phyloP scores from a whole-genome alignment of 2,113 vertebrate species.

The Genyomyrus donnyi region DNA sequence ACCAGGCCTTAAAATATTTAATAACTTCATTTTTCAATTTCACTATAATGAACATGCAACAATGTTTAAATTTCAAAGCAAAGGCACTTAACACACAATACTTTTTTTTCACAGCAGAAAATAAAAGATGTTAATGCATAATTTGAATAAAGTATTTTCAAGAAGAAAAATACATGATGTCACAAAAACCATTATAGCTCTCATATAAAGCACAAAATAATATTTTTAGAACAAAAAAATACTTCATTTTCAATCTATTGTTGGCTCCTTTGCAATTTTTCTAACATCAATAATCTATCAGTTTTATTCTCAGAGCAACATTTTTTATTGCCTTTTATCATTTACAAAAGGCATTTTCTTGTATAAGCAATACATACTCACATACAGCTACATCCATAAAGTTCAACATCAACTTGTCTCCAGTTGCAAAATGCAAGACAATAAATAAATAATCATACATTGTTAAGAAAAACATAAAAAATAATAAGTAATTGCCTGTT shows the following conservation, averaged over 20 bases:
- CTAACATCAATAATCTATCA: background rate
- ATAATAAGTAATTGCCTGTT: background rate
- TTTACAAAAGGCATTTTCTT: background rate
- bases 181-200: background rate
- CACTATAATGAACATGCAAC: slow-evolving; percentile 17
- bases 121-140: background rate
- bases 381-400: background rate
- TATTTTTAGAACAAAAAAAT: background rate
- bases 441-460: background rate
- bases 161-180: background rate
- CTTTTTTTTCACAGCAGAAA: background rate
- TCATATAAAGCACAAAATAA: background rate
- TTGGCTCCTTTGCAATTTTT: background rate
- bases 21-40: background rate
- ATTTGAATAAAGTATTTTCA: slow-evolving; percentile 13
- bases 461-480: background rate
- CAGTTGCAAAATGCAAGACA: background rate
- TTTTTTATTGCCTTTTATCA: background rate
- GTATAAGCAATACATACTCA: background rate
- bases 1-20: background rate
- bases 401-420: background rate
- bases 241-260: background rate
- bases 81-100: slow-evolving; percentile 32
- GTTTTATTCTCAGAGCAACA: background rate
- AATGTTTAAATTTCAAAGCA: slow-evolving; percentile 14